Conservation (phyloP, 2,797 vertebrate species). For the Kryptolebias ocellatus region DNA sequence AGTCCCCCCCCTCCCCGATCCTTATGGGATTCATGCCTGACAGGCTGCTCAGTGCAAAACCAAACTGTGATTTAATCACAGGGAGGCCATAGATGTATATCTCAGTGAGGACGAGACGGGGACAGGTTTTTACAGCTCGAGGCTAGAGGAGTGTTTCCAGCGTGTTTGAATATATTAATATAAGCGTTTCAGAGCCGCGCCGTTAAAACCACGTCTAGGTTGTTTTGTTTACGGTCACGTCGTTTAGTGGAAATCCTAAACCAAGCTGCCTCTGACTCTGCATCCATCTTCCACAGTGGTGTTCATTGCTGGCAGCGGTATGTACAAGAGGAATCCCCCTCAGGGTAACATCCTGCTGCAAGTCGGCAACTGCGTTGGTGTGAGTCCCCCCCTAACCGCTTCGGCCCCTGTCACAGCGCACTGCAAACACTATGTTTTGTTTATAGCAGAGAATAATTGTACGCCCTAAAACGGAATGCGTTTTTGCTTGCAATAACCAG, state of each 20-base stretch:
- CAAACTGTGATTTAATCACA: constrained; percentile 27
- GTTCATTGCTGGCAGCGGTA: constrained; percentile 88
- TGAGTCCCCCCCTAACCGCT: constrained; percentile 75
- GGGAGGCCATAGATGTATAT: constrained; percentile 10
- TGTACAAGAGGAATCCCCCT: constrained; percentile 90
- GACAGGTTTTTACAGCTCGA: background rate
- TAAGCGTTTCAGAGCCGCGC: background rate
- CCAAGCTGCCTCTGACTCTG: constrained; percentile 6
- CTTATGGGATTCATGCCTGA: constrained; percentile 43
- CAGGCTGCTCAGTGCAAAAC: constrained; percentile 44
- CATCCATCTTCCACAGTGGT: constrained; percentile 83
- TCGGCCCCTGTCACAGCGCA: no score
- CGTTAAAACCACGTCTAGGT: background rate
- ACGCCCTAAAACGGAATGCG: no score
- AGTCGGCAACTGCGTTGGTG: constrained; percentile 90
- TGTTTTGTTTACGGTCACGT: background rate
- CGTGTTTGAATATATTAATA: constrained; percentile 1
- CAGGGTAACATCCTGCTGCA: constrained; percentile 90
- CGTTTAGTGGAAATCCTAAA: background rate
- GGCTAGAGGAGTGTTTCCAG: constrained; percentile 9
- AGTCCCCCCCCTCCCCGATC: constrained; percentile 32
- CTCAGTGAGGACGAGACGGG: background rate
- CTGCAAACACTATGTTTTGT: background rate
- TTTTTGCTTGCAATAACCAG: no score
- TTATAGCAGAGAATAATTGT: no score